Evolutionary conservation across 2,797 vertebrate genomes (phyloP), one percentile per base, ranked within the genome.

Genomic region (Tamandua tetradactyla): DNA sequence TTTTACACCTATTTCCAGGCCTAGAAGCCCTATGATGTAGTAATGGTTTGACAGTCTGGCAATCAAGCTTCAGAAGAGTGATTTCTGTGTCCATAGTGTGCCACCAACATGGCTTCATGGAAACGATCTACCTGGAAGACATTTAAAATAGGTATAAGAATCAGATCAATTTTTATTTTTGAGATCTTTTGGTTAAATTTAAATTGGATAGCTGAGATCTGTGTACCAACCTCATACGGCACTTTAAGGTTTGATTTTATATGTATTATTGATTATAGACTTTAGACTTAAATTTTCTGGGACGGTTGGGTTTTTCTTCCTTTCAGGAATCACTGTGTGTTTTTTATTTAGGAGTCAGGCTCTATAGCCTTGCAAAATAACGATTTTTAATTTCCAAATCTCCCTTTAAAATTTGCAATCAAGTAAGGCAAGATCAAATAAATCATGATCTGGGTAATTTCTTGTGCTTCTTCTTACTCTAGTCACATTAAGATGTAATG

Each of bases 351-450:
- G 17, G 15, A 10, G 30, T 64, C 62, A 92, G 79, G 1, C 14
- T 82, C 66, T 37, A 37, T 37, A 17, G 2, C 71, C 32, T 66
- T 72, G 25, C 2, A 93, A 61, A 93, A 84, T 37, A 25, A 94
- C 44, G 3, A 37, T 47, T 83, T 37, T 89, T 69, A 35, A 40
- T 75, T 80, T 83, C 8, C 87, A 90, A 83, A 32, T 37, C 40
- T 92, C 72, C 12, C 57, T 95, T 95, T 82, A 81, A 22, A 32
- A 93, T 91, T 80, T 64, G 35, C 64, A 86, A 80, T 25, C 71
- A 61, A 44, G 4, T 72, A 78, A 95, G 57, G 15, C 20, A 68
- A 35, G 69, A 92, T 44, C 17, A 87, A 87, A 78, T 72, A 82
- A 81, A 52, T 78, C 32, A 84, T 74, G 32, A 52, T 61, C 3